A percentile compares a stretch with the other conserved stretches of the same genome.
Conservation (phyloP, 2,888 invertebrate species). For the Troilus luridus region DNA sequence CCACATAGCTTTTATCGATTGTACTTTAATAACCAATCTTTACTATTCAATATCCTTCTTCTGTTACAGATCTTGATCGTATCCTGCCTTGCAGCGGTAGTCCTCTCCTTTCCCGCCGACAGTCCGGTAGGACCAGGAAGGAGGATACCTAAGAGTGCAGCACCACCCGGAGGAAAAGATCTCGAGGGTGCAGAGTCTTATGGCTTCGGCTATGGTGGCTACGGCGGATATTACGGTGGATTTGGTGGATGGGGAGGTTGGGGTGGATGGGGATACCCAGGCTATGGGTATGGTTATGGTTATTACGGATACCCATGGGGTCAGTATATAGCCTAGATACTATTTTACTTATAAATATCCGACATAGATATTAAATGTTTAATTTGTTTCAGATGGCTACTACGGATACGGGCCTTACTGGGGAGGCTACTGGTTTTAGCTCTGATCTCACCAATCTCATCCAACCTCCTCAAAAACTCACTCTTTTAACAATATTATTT, state of each 20-base stretch:
- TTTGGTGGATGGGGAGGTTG: neutral
- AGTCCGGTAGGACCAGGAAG: no score
- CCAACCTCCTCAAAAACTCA: neutral
- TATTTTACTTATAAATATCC: neutral
- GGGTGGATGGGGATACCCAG: slow-evolving; percentile 45
- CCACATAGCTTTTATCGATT: no score
- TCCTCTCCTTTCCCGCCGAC: no score
- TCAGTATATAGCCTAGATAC: neutral
- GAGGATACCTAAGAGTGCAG: no score
- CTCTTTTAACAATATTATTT: neutral
- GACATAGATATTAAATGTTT: neutral
- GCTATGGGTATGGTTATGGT: neutral
- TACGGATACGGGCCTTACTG: slow-evolving; percentile 35
- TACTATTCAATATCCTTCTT: no score
- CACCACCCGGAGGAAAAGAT: no score
- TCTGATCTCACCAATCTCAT: neutral
- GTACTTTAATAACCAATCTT: no score
- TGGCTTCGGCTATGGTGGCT: slow-evolving; percentile 1
- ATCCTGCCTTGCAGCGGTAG: no score
- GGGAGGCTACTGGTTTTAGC: slow-evolving; percentile 15
- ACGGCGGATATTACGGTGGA: neutral
- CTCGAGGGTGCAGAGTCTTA: no score
- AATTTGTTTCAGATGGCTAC: neutral
- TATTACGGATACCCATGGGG: slow-evolving; percentile 16
- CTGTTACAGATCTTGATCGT: no score